Base-by-base conservation (phyloP, 2,888 invertebrate species). In the Heliconius ethilla region DNA sequence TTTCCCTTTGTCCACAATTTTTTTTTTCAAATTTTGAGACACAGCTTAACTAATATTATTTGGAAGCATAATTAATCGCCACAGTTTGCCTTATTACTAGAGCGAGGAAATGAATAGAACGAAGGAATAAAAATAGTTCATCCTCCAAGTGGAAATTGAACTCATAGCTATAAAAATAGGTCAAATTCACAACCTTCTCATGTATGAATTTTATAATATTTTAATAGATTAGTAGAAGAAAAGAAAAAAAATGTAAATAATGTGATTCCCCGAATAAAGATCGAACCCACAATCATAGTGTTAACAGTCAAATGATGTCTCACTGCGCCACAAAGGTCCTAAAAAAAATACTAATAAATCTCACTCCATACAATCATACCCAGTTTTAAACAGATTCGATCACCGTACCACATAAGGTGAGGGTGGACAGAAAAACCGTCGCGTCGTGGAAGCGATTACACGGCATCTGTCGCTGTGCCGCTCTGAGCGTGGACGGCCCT, bases 381-480 rank as follows among this genome's bases (percentile, higher is more conserved):
- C 76, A 83, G 87, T 87, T 91, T 92, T 91, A 92, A 93, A 90
- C 92, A 92, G 89, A 93, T 93, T 93, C 94, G 92, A 92, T 92
- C 92, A 89, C 89, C 85, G 84, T 82, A 86, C 74, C 40, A 88
- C 90, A 91, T 92, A 91, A 91, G 88, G 90, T 72, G 59, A 72
- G 72, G 72, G 72, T 59, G 86, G 88, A 86, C 87, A 85, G 85
- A 87, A 94, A 94, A 92, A 91, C 89, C 90, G 92, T 91, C 92
- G 87, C 90, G 92, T 91, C 92, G 87, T 90, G 89, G 90, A 91
- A 91, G 91, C 94, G 92, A 94, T 94, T 94, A 93, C 91, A 89
- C 88, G 92, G 92, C 94, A 94, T 93, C 93, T 93, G 93, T 92
- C 92, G 91, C 86, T 84, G 82, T 81, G 92, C 91, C 92, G 91